Evolutionary conservation across 2,888 invertebrate genomes (phyloP), one percentile per base, ranked within the genome.

Genomic region (Tolmerus cingulatus): DNA sequence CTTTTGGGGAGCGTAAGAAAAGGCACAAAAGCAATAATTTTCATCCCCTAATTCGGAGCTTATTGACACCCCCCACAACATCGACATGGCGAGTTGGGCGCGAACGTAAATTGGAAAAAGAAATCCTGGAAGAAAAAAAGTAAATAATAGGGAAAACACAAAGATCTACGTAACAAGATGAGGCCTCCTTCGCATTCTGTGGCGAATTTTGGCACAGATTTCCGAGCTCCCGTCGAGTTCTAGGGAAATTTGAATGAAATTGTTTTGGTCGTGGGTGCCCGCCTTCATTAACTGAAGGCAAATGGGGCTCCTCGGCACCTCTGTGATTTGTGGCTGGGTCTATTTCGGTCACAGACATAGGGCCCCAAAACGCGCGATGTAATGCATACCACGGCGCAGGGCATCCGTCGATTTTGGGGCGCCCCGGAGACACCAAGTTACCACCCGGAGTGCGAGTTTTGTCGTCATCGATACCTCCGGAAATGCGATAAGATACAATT

Each of bases 41-140:
- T 87, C 81, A 87, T 79, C 87, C 87, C 87, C 81, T 87, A 87
- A 87, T 87, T 78, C 74, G 81, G 79, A 87, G 87, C 87, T 87
- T 79, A 87, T 87, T 87, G 87, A 87, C 87, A 87, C 87, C 87
- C 87, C 87, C 51, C 51, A 51, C 51, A 19, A 27, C 34, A 16
- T 2, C 27, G 19, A 40, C 37, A 27, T 7, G 16, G 76, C 76
- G 34, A 5, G 76, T 9, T 14, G n/a, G 66, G 27, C 5, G 37
- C 66, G 82, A 30, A 78, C 43, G 19, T 5, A 82, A 57, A 66
- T 57, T 82, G 82, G 82, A 82, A 66, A 66, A 46, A 79, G 79
- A 79, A 79, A 79, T 30, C 12, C 5, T 66, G n/a, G 43, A 46
- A 46, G 43, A 57, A 57, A 66, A 51, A 57, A 66, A 66, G 66